phyloP scores from a whole-genome alignment of 2,797 vertebrate genomes.

The Hybognathus amarus region DNA sequence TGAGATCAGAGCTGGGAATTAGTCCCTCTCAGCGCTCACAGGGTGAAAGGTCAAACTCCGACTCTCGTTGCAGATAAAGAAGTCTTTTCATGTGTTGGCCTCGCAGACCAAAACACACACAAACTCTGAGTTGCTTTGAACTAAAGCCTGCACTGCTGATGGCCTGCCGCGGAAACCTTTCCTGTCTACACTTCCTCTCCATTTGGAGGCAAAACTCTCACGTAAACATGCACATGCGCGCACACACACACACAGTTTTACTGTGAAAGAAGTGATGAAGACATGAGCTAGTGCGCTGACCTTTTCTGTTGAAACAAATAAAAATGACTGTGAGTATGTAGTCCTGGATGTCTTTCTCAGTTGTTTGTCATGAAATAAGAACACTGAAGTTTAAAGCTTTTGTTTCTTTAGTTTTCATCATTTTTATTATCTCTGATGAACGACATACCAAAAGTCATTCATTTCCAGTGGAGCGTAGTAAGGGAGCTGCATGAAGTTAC shows the following conservation, averaged over 20 bases:
- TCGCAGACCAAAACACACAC: slow-evolving; percentile 69
- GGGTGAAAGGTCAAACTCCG: slow-evolving; percentile 73
- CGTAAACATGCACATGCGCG: not conserved
- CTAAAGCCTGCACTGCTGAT: slow-evolving; percentile 49
- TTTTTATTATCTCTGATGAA: not conserved
- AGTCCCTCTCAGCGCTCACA: slow-evolving; percentile 68
- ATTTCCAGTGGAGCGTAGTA: not conserved
- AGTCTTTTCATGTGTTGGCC: slow-evolving; percentile 77
- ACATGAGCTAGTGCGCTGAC: not conserved
- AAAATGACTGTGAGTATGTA: not conserved
- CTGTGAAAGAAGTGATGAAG: slow-evolving; percentile 41
- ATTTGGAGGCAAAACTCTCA: slow-evolving; percentile 21
- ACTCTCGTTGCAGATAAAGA: slow-evolving; percentile 77
- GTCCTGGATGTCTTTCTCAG: not conserved
- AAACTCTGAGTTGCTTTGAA: slow-evolving; percentile 71
- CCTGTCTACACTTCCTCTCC: slow-evolving; percentile 45
- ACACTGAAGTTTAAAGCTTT: not conserved
- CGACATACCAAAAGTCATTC: not conserved
- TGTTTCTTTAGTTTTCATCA: not conserved
- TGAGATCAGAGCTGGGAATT: slow-evolving; percentile 76
- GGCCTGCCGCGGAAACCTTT: slow-evolving; percentile 33
- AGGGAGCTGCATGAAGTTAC: too few relatives aligned
- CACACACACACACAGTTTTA: not conserved
- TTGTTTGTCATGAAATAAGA: slow-evolving; percentile 9
- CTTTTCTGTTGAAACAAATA: slow-evolving; percentile 17